Evolutionary conservation across 2,797 vertebrate genomes (phyloP).

Genomic region (Tenualosa thibaudeaui): DNA sequence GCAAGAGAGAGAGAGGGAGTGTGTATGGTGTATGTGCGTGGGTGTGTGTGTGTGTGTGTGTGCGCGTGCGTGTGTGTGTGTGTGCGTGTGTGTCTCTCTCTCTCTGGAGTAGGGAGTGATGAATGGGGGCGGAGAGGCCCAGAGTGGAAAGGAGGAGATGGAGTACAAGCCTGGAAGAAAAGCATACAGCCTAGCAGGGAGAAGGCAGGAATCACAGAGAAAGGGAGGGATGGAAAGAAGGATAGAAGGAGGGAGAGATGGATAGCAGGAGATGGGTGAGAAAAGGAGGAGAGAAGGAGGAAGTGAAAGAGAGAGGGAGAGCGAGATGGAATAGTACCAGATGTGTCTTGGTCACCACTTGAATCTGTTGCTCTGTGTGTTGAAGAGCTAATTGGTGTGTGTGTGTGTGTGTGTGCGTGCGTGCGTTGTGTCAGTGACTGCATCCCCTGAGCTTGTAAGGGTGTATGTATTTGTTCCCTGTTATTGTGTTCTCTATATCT

Average conservation of each 20-base stretch:
- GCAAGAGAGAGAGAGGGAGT: background rate
- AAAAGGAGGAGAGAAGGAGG: too few species aligned
- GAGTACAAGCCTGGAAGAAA: background rate
- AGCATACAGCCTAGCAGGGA: background rate
- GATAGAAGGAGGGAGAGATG: background rate
- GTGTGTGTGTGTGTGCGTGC: background rate
- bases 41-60: too few species aligned
- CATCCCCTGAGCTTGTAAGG: slow-evolving; percentile 24
- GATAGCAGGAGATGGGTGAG: too few species aligned
- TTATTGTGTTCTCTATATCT: background rate
- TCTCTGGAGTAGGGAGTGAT: background rate
- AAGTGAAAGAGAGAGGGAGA: too few species aligned
- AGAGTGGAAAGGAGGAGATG: slow-evolving; percentile 4
- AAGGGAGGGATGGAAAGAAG: background rate
- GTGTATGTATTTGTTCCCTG: slow-evolving; percentile 28
- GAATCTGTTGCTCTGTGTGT: too few species aligned
- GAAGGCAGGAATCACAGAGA: background rate
- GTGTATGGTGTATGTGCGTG: background rate
- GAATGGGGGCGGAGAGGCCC: background rate
- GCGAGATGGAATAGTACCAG: too few species aligned
- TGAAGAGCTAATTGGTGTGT: background rate
- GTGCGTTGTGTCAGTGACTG: background rate
- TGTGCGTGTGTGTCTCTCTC: background rate
- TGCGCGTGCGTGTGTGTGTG: background rate
- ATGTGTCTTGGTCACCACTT: background rate